Evolutionary conservation across 2,888 invertebrate genomes (phyloP).

Genomic region (Drosophila tripunctata): DNA sequence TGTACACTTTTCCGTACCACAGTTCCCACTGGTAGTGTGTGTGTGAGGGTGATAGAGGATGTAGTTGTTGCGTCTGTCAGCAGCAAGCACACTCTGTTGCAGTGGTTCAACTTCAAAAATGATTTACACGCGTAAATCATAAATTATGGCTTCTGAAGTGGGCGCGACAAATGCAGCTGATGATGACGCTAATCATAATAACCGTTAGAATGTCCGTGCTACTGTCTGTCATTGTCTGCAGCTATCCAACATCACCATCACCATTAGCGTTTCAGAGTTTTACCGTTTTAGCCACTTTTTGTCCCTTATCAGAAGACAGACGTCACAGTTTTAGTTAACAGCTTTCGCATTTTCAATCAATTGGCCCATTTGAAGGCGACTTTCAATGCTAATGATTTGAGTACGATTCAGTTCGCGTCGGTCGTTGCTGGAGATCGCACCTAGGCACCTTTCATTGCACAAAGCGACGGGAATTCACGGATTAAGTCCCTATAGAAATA

Average conservation of each 20-base stretch:
- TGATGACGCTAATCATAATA: slow-evolving; percentile 23
- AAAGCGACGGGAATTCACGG: slow-evolving; percentile 46
- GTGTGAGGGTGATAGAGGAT: neutral
- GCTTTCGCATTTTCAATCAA: slow-evolving; percentile 43
- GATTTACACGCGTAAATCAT: slow-evolving; percentile 78
- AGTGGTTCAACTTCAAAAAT: slow-evolving; percentile 72
- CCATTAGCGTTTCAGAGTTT: too few relatives aligned
- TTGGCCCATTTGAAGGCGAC: slow-evolving; percentile 40
- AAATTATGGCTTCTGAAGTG: slow-evolving; percentile 75
- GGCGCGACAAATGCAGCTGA: slow-evolving; percentile 71
- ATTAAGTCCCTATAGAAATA: slow-evolving; percentile 7
- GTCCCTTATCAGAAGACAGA: slow-evolving; percentile 30
- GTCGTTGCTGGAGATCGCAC: slow-evolving; percentile 69
- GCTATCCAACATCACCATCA: slow-evolving; percentile 1
- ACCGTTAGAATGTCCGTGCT: slow-evolving; percentile 6
- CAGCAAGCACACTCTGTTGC: slow-evolving; percentile 40
- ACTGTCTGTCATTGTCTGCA: neutral
- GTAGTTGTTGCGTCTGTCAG: slow-evolving; percentile 48
- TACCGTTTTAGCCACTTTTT: slow-evolving; percentile 10
- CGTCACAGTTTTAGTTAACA: slow-evolving; percentile 37
- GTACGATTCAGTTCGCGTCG: slow-evolving; percentile 66
- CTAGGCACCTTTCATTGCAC: slow-evolving; percentile 27
- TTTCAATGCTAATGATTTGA: slow-evolving; percentile 57
- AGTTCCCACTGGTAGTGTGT: too few relatives aligned
- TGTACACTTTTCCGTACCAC: too few relatives aligned